These are phyloP conservation scores for Liposcelis brunnea DNA, from an alignment of 2,888 invertebrate species.

Conservation along the genomic window DNA sequence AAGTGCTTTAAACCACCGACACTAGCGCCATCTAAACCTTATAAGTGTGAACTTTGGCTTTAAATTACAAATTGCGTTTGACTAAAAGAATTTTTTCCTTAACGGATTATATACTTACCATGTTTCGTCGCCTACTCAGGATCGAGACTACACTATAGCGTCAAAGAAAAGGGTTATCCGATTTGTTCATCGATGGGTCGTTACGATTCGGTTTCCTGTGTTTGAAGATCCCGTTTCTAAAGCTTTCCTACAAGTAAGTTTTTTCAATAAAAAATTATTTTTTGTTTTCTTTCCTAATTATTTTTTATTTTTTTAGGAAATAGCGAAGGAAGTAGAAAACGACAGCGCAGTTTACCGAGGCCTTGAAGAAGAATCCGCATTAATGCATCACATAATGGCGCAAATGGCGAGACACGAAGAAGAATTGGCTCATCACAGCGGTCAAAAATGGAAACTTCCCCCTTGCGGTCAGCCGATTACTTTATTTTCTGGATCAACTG, in stretches of 20 bases:
- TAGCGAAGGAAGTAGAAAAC: conserved; percentile 48
- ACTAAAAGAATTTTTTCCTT: too few relatives aligned
- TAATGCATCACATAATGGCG: conserved; percentile 49
- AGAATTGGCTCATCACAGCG: conserved; percentile 37
- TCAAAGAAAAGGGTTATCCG: conserved; percentile 59
- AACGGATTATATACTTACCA: conserved; percentile 19
- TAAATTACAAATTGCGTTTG: too few relatives aligned
- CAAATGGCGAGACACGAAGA: conserved; percentile 42
- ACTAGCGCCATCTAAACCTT: too few relatives aligned
- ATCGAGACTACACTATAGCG: conserved; percentile 45
- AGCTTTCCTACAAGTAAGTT: conserved; percentile 48
- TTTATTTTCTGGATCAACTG: conserved; percentile 35
- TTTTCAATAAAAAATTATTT: conserved; percentile 8
- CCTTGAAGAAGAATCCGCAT: conserved; percentile 45
- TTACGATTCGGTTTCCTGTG: conserved; percentile 51
- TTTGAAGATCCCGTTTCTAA: conserved; percentile 53
- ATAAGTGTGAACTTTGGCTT: too few relatives aligned
- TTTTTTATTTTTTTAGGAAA: conserved; percentile 30
- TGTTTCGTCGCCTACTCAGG: conserved; percentile 31
- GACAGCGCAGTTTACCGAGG: conserved; percentile 39
- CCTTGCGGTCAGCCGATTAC: conserved; percentile 51
- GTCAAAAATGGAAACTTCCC: conserved; percentile 52
- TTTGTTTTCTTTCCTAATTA: conserved; percentile 8
- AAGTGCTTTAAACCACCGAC: too few relatives aligned
- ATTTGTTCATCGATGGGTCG: conserved; percentile 61